Percentiles rank a stretch among this genome's conserved stretches.
phyloP scores from a whole-genome alignment of 2,113 vertebrate genomes.

The Menura novaehollandiae region DNA sequence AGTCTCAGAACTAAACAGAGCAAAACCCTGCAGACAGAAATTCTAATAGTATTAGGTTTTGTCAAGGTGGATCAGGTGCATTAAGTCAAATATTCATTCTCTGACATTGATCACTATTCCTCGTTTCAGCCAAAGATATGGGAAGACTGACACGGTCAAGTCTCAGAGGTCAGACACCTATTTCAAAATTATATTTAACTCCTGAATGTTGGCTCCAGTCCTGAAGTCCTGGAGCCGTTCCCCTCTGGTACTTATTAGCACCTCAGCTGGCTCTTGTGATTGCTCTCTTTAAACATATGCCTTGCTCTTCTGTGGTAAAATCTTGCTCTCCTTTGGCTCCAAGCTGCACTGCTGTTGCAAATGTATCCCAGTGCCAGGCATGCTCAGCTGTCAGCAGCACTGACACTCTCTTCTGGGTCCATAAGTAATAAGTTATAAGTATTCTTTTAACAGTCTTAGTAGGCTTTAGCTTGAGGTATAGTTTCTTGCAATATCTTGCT shows the following conservation, averaged over 20 bases:
- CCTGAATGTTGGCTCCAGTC: neutral
- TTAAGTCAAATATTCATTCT: neutral
- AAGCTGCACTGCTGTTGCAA: neutral
- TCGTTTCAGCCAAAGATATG: neutral
- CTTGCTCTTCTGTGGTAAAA: neutral
- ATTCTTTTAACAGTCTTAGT: neutral
- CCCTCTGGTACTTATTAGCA: neutral
- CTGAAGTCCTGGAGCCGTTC: neutral
- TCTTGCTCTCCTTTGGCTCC: neutral
- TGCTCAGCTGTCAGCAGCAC: neutral
- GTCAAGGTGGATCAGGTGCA: neutral
- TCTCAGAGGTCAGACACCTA: neutral
- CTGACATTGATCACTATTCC: neutral
- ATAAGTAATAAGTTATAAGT: neutral
- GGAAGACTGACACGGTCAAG: neutral
- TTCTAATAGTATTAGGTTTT: neutral
- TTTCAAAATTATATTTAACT: neutral
- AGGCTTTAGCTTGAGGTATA: accelerated
- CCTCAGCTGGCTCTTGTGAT: accelerated
- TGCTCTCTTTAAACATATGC: neutral
- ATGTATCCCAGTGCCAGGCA: no score
- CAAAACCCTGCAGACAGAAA: neutral
- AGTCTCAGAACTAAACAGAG: neutral
- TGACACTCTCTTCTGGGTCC: neutral
- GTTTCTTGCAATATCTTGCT: neutral